phyloP scores from a whole-genome alignment of 2,797 vertebrate genomes.

The Esox masquinongy region DNA sequence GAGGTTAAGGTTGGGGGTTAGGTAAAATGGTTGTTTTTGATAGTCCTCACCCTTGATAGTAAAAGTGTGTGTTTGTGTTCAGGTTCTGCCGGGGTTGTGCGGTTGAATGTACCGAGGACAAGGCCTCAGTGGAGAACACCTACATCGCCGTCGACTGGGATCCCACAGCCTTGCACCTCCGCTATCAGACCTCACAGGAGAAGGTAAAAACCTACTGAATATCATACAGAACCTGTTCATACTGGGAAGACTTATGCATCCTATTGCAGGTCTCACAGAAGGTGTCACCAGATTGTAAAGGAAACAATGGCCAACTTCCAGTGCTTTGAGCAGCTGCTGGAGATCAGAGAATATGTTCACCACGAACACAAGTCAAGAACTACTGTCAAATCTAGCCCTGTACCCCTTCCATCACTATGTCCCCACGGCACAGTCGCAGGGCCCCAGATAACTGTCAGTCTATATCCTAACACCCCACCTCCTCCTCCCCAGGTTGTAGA shows the following conservation, averaged over 20 bases:
- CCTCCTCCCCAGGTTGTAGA: background rate
- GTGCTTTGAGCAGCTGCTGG: no score
- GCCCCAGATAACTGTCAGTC: background rate
- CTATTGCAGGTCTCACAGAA: no score
- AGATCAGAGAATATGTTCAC: no score
- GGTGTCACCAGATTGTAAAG: background rate
- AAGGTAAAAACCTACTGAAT: slow-evolving; percentile 74
- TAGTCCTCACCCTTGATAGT: no score
- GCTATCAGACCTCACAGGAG: slow-evolving; percentile 98
- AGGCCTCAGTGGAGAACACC: slow-evolving; percentile 88
- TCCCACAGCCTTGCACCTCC: slow-evolving; percentile 94
- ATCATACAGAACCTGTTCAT: no score
- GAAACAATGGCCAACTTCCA: background rate
- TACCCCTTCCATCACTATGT: no score
- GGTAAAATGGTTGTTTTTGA: no score
- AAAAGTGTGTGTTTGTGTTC: slow-evolving; percentile 13
- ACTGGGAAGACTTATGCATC: background rate
- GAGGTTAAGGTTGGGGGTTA: no score
- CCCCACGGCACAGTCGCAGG: no score
- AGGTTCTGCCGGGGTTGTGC: slow-evolving; percentile 96
- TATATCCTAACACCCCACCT: background rate
- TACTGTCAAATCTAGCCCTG: no score
- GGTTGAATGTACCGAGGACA: slow-evolving; percentile 90
- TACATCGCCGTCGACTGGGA: slow-evolving; percentile 99
- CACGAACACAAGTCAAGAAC: no score